Percentiles rank a stretch among this genome's conserved stretches.
Evolutionary conservation across 2,888 invertebrate species (phyloP).

Genomic region (Spodoptera exigua): DNA sequence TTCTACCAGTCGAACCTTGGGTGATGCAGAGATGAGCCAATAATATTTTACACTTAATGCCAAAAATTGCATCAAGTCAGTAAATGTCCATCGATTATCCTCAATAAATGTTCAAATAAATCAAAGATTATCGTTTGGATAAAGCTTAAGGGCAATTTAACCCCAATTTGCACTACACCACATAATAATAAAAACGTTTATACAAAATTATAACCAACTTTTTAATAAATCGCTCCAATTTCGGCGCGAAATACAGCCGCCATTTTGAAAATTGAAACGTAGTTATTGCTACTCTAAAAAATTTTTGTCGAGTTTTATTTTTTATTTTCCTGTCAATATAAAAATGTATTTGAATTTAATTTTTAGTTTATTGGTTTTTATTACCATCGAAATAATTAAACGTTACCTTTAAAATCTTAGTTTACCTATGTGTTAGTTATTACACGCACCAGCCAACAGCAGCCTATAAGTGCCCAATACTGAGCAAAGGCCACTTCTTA

Average conservation of each 20-base stretch:
- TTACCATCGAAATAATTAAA: no score
- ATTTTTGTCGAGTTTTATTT: constrained; percentile 29
- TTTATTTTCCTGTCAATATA: constrained; percentile 5
- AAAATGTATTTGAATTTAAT: constrained; percentile 13
- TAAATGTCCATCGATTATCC: not conserved
- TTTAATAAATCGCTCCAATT: constrained; percentile 3
- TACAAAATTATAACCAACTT: not conserved
- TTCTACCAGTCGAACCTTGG: no score
- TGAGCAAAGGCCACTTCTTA: no score
- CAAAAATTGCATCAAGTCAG: not conserved
- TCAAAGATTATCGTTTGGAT: not conserved
- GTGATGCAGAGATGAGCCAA: no score
- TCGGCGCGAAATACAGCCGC: constrained; percentile 1
- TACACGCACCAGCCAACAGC: no score
- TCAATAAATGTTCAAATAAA: constrained; percentile 1
- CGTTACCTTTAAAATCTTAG: no score
- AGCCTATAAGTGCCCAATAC: no score
- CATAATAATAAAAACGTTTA: not conserved
- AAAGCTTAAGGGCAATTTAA: constrained; percentile 9
- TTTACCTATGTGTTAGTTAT: no score
- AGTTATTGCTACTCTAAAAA: constrained; percentile 24
- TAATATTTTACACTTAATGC: no score
- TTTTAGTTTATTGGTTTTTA: no score
- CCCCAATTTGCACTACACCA: not conserved
- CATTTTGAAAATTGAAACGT: constrained; percentile 31